phyloP scores from a whole-genome alignment of 2,113 vertebrate genomes.

The Campylorhamphus procurvoides region DNA sequence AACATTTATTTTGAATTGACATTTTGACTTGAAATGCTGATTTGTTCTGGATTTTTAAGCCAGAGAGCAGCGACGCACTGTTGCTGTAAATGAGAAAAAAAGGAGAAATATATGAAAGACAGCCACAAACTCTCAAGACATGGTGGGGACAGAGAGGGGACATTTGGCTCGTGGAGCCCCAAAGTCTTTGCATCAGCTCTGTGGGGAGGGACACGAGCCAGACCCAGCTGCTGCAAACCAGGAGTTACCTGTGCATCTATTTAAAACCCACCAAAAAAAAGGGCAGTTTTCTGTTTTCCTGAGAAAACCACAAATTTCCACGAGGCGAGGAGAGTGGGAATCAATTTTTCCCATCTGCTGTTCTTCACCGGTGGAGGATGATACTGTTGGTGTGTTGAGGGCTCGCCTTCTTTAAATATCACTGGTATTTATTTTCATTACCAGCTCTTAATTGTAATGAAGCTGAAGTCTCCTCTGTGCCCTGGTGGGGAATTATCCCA shows the following conservation, averaged over 20 bases:
- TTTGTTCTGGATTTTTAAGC: slow-evolving; percentile 13
- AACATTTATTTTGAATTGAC: slow-evolving; percentile 61
- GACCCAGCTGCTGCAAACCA: not conserved
- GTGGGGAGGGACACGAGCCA: not conserved
- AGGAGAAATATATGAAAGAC: not conserved
- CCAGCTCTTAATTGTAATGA: slow-evolving; percentile 24
- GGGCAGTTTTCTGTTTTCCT: not conserved
- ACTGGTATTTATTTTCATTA: slow-evolving; percentile 55
- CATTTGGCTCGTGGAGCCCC: not conserved
- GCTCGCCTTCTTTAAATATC: slow-evolving; percentile 45
- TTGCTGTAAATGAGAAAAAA: not conserved
- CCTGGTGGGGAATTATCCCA: slow-evolving; percentile 8
- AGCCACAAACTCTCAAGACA: accelerated
- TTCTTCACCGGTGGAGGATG: not conserved
- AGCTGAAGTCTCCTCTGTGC: slow-evolving; percentile 29
- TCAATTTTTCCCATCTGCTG: not conserved
- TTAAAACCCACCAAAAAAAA: not conserved
- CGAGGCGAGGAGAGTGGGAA: not conserved
- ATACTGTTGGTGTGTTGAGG: not conserved
- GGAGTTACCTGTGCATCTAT: not conserved
- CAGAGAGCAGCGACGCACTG: not conserved
- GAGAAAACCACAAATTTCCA: not conserved
- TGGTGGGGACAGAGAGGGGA: accelerated
- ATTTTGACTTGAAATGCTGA: slow-evolving; percentile 59
- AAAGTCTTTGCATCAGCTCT: not conserved